Evolutionary conservation across 2,888 invertebrate genomes (phyloP).

Genomic region (Eupithecia abbreviata): DNA sequence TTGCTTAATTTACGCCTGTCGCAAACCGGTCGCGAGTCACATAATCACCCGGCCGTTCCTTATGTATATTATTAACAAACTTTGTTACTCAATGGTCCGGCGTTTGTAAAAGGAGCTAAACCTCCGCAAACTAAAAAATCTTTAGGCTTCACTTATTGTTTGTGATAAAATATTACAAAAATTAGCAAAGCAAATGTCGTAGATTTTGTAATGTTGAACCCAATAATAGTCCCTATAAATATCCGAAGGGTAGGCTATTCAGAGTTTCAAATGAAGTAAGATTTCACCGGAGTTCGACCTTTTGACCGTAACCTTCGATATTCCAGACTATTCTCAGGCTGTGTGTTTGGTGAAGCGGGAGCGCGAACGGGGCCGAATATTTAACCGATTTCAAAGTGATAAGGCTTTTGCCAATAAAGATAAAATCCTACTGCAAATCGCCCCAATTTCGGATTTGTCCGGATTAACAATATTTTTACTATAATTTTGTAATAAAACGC

Average conservation of each 20-base stretch:
- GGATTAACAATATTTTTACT: too few species aligned
- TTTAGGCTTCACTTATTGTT: background rate
- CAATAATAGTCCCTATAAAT: slow-evolving; percentile 9
- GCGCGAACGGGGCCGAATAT: background rate
- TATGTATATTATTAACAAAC: background rate
- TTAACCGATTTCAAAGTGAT: background rate
- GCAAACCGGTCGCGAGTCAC: too few species aligned
- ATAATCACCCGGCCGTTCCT: background rate
- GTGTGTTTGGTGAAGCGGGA: background rate
- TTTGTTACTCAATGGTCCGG: background rate
- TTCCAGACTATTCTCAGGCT: slow-evolving; percentile 9
- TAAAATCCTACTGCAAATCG: too few species aligned
- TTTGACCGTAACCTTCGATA: slow-evolving; percentile 21
- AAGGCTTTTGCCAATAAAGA: too few species aligned
- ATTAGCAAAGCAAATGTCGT: background rate
- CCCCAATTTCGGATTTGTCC: too few species aligned
- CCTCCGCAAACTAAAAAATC: too few species aligned
- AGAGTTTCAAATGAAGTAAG: background rate
- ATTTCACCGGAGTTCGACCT: slow-evolving; percentile 13
- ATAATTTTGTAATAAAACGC: too few species aligned
- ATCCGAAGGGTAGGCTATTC: slow-evolving; percentile 2
- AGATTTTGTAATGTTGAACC: background rate
- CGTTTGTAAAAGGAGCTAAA: background rate
- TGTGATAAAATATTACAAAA: background rate
- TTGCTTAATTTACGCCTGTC: too few species aligned